Percentiles rank a stretch among this genome's conserved stretches.
phyloP scores from a whole-genome alignment of 2,888 invertebrate genomes.

The Achlya flavicornis region DNA sequence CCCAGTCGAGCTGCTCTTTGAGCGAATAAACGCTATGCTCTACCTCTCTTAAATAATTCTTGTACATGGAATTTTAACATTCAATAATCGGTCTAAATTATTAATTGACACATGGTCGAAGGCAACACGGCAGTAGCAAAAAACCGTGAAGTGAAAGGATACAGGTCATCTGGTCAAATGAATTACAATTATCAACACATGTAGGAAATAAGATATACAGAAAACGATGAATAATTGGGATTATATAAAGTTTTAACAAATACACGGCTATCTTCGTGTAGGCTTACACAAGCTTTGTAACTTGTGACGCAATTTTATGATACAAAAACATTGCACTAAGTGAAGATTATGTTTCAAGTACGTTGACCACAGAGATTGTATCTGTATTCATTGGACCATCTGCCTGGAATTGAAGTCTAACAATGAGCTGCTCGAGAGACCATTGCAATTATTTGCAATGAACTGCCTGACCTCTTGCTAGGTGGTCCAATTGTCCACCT shows the following conservation, averaged over 20 bases:
- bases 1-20: no score
- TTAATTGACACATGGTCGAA: background rate
- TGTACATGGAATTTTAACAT: background rate
- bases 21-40: no score
- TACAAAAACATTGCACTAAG: background rate
- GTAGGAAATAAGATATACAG: constrained; percentile 1
- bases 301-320: background rate
- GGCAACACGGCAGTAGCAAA: background rate
- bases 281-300: background rate
- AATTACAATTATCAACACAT: background rate
- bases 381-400: background rate
- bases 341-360: background rate
- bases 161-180: constrained; percentile 15
- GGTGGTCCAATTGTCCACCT: background rate
- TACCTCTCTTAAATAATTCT: no score
- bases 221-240: background rate
- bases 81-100: background rate
- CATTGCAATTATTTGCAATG: background rate
- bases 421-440: background rate
- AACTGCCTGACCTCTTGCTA: background rate
- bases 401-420: background rate
- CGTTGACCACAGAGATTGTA: background rate
- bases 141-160: constrained; percentile 44
- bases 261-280: background rate
- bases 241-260: background rate